A percentile compares a stretch with the other conserved stretches of the same genome.
Conservation (phyloP, 2,113 vertebrate species). For the Peromyscus maniculatus region DNA sequence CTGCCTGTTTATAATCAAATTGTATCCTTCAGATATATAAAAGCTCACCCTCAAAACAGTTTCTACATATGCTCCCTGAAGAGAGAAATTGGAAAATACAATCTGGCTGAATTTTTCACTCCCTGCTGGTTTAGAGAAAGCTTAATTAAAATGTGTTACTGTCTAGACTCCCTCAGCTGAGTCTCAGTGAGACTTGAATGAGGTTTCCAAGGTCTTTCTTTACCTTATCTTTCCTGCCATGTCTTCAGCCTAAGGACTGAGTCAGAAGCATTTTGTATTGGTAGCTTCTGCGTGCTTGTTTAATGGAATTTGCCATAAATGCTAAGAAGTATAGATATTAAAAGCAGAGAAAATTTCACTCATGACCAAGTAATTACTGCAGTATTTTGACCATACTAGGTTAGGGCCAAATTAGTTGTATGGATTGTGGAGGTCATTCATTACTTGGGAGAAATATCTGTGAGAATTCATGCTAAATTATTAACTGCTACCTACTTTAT, state of each 20-base stretch:
- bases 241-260: background rate
- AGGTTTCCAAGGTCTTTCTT: background rate
- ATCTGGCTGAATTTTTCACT: conserved; percentile 50
- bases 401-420: background rate
- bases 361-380: background rate
- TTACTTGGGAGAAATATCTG: background rate
- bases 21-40: conserved; percentile 53
- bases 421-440: background rate
- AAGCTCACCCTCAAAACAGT: conserved; percentile 34
- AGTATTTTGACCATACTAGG: background rate
- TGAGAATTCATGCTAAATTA: background rate
- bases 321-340: background rate
- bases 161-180: conserved; percentile 30
- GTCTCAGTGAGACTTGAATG: background rate
- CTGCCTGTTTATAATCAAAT: conserved; percentile 64
- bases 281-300: background rate
- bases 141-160: conserved; percentile 63
- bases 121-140: conserved; percentile 36
- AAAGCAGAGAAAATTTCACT: background rate
- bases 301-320: background rate
- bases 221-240: background rate
- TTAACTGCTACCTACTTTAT: background rate
- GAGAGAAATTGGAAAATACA: conserved; percentile 59
- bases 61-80: conserved; percentile 47
- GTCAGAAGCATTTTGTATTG: background rate